phyloP scores from a whole-genome alignment of 2,113 vertebrate genomes.

The Crotalus viridis region DNA sequence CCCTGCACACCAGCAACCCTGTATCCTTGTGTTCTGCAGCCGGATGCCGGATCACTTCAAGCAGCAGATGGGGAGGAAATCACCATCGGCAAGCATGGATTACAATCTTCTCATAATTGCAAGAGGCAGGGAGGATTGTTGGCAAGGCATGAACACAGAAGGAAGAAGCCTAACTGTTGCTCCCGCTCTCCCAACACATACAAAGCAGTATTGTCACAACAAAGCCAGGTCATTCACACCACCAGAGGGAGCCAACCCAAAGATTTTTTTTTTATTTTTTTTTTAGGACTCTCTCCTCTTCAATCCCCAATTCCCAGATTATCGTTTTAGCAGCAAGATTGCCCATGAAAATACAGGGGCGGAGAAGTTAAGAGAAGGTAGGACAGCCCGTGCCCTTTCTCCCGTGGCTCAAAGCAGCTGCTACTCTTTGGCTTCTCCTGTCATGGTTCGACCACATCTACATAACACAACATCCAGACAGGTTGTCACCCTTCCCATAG shows the following conservation, averaged over 20 bases:
- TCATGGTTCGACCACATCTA: neutral
- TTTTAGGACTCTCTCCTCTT: no score
- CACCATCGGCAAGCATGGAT: neutral
- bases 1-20: neutral
- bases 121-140: neutral
- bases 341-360: neutral
- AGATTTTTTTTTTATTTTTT: no score
- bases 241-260: neutral
- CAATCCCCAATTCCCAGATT: neutral
- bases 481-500: neutral
- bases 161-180: neutral
- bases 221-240: neutral
- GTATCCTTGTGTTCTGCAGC: neutral
- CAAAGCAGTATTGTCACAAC: neutral
- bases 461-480: neutral
- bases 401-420: neutral
- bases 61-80: neutral
- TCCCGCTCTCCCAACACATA: neutral
- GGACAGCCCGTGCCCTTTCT: no score
- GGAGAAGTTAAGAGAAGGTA: neutral
- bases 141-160: neutral
- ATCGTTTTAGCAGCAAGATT: neutral
- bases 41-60: neutral
- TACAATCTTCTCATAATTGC: neutral
- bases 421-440: neutral